A percentile compares a stretch with the other conserved stretches of the same genome.
These are phyloP conservation scores for Sterna hirundo DNA, from an alignment of 2,113 vertebrate genomes.

Conservation along the genomic window DNA sequence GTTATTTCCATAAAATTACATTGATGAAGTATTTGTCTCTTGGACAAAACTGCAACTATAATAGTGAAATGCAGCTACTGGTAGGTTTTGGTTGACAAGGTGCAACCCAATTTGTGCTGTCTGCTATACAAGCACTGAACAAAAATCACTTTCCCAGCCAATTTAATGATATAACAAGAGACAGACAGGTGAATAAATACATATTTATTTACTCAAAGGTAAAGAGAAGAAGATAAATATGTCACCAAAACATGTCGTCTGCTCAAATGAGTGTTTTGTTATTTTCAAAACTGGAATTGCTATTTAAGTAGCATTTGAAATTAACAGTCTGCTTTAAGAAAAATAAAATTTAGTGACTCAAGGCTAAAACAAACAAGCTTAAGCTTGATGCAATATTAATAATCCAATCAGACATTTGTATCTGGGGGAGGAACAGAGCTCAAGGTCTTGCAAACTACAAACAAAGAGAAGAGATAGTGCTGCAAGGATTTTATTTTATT, in stretches of 20 bases:
- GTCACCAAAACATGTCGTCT: not conserved
- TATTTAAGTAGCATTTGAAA: not conserved
- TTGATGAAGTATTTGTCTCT: not conserved
- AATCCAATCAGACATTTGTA: slow-evolving; percentile 63
- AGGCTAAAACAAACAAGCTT: slow-evolving; percentile 51
- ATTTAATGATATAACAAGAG: not conserved
- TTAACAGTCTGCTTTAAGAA: not conserved
- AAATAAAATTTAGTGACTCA: slow-evolving; percentile 30
- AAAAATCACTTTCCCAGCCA: not conserved
- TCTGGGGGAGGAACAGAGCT: slow-evolving; percentile 65
- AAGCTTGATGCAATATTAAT: slow-evolving; percentile 69
- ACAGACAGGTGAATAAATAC: not conserved
- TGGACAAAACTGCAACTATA: not conserved
- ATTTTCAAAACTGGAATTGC: not conserved
- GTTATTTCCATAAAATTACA: not conserved
- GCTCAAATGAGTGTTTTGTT: not conserved
- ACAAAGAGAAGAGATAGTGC: slow-evolving; percentile 25
- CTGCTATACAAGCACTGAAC: not conserved
- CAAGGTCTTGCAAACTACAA: slow-evolving; percentile 62
- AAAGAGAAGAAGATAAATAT: not conserved
- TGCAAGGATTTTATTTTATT: not conserved
- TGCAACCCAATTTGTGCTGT: not conserved
- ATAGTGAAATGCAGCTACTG: not conserved
- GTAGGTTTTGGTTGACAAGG: not conserved
- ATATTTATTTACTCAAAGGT: not conserved